These are phyloP conservation scores for Pristionchus arcanus DNA, from an alignment of 2,888 invertebrate genomes.

Conservation along the genomic window DNA sequence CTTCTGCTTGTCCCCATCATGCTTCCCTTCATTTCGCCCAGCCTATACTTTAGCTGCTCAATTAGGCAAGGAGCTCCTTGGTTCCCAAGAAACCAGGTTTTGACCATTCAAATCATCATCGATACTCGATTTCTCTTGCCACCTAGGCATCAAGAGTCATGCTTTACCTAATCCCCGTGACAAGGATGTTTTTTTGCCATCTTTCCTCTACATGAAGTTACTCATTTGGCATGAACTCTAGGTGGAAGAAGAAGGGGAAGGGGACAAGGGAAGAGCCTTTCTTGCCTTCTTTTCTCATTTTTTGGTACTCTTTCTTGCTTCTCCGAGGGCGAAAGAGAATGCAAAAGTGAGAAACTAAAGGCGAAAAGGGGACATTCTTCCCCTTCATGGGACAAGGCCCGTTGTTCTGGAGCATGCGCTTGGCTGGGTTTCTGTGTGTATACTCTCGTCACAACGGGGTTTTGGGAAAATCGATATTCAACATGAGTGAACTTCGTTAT, in stretches of 20 bases:
- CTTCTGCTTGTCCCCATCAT: too few relatives aligned
- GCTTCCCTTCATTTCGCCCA: too few relatives aligned
- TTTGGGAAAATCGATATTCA: too few relatives aligned
- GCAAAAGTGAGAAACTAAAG: background rate
- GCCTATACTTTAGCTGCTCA: too few relatives aligned
- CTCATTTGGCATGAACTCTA: background rate
- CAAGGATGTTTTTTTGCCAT: background rate
- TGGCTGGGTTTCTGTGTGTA: background rate
- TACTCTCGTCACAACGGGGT: background rate
- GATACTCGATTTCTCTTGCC: too few relatives aligned
- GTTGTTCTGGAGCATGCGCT: slow-evolving; percentile 15
- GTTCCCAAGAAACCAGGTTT: too few relatives aligned
- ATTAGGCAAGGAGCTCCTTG: too few relatives aligned
- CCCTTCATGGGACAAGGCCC: background rate
- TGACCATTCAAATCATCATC: too few relatives aligned
- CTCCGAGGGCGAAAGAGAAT: background rate
- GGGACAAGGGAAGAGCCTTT: background rate
- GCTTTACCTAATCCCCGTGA: background rate
- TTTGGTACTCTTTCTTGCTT: background rate
- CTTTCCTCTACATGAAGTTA: background rate
- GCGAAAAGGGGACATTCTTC: background rate
- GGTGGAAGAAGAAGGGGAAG: background rate
- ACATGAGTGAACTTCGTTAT: too few relatives aligned
- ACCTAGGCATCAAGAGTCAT: too few relatives aligned
- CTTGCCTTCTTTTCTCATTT: background rate